A percentile compares a stretch with the other conserved stretches of the same genome.
These are phyloP conservation scores for Siniperca knerii DNA, from an alignment of 2,113 vertebrate genomes.

Conservation along the genomic window DNA sequence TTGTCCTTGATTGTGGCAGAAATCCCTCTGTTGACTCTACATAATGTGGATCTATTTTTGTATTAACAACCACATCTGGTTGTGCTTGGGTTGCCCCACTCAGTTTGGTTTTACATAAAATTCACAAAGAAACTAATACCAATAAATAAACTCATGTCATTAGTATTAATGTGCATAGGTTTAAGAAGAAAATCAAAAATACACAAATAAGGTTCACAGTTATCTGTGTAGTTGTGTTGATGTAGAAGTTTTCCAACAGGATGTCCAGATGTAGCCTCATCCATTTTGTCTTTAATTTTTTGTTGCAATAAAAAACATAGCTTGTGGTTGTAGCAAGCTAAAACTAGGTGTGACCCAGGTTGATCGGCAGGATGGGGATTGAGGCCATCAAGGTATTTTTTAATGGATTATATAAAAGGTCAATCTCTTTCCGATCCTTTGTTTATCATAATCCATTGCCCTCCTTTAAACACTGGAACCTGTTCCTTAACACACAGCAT, in stretches of 20 bases:
- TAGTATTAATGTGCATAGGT: not conserved
- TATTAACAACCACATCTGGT: constrained; percentile 4
- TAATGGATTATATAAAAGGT: constrained; percentile 45
- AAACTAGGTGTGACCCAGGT: constrained; percentile 14
- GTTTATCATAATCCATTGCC: constrained; percentile 11
- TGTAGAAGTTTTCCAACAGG: not conserved
- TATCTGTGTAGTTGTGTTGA: not conserved
- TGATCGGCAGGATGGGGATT: constrained; percentile 34
- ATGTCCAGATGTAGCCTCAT: not conserved
- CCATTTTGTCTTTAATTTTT: not conserved
- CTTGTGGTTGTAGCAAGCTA: constrained; percentile 1
- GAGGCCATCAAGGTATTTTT: constrained; percentile 51
- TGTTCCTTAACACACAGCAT: not conserved
- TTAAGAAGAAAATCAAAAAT: not conserved
- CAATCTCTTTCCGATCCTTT: constrained; percentile 25
- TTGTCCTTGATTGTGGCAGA: constrained; percentile 6
- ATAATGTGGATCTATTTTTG: constrained; percentile 14
- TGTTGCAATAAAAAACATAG: not conserved
- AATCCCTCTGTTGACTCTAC: constrained; percentile 16
- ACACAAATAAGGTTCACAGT: not conserved
- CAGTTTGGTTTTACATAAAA: not conserved
- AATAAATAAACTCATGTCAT: not conserved
- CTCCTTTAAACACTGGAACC: not conserved
- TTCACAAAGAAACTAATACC: not conserved
- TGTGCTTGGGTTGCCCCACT: not conserved